Evolutionary conservation across 2,888 invertebrate species (phyloP).

Genomic region (Deroplatys truncata): DNA sequence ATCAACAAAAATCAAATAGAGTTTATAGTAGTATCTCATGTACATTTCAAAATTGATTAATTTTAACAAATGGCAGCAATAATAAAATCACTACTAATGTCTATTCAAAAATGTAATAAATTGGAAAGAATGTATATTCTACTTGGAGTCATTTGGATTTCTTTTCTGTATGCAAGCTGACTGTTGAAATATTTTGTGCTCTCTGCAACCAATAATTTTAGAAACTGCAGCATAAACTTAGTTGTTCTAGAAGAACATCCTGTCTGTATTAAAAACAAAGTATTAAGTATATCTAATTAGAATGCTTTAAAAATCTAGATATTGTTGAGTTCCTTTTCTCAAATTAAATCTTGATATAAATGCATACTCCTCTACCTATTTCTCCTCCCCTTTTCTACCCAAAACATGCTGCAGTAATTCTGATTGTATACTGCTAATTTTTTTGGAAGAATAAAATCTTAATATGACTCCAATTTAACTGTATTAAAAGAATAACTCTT

Average conservation of each 20-base stretch:
- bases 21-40: not conserved
- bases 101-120: not conserved
- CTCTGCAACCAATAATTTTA: not conserved
- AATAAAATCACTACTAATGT: not conserved
- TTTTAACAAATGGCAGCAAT: not conserved
- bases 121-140: not conserved
- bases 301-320: not conserved
- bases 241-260: not conserved
- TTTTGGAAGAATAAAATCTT: not conserved
- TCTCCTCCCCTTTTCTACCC: not conserved
- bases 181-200: too few relatives aligned
- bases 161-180: not conserved
- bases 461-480: too few relatives aligned
- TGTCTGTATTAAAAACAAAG: not conserved
- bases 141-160: not conserved
- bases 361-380: not conserved
- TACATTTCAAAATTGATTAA: not conserved
- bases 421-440: not conserved
- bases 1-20: not conserved
- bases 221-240: not conserved
- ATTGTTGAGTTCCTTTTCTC: not conserved
- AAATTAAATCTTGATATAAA: not conserved
- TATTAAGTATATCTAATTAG: not conserved
- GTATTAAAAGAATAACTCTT: too few relatives aligned
- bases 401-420: not conserved